These are phyloP conservation scores for Halcyon senegalensis DNA, from an alignment of 2,113 vertebrate genomes.

Conservation along the genomic window DNA sequence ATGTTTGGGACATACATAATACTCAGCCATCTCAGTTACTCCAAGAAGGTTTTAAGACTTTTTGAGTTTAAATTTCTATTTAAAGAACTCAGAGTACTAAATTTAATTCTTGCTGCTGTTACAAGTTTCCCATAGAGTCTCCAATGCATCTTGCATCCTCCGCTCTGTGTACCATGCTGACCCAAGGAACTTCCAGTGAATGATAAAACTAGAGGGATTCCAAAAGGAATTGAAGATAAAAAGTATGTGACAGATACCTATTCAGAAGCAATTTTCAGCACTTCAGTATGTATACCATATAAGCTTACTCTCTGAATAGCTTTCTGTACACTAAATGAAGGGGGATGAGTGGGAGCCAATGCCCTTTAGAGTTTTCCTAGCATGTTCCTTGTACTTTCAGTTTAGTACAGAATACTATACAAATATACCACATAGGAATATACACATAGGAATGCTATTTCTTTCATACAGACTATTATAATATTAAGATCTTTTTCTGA, in stretches of 20 bases:
- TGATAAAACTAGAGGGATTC: not conserved
- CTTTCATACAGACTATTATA: accelerated
- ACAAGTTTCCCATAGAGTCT: not conserved
- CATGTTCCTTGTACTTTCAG: not conserved
- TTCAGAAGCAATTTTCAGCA: not conserved
- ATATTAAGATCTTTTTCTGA: not conserved
- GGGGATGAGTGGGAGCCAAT: not conserved
- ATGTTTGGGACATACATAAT: not conserved
- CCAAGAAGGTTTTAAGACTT: not conserved
- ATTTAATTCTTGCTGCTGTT: not conserved
- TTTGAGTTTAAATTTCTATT: not conserved
- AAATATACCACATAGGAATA: not conserved
- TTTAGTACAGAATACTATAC: not conserved
- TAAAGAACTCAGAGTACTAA: not conserved
- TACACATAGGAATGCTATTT: not conserved
- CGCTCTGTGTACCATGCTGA: not conserved
- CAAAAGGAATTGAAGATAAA: not conserved
- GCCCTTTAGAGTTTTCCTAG: not conserved
- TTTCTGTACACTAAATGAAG: not conserved
- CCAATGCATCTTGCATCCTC: not conserved
- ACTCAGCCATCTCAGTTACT: not conserved
- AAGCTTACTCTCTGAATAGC: not conserved
- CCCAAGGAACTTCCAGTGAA: not conserved
- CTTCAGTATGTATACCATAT: not conserved
- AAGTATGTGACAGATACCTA: not conserved